Base-by-base conservation (phyloP, 2,888 invertebrate genomes). In the Nasonia oneida region DNA sequence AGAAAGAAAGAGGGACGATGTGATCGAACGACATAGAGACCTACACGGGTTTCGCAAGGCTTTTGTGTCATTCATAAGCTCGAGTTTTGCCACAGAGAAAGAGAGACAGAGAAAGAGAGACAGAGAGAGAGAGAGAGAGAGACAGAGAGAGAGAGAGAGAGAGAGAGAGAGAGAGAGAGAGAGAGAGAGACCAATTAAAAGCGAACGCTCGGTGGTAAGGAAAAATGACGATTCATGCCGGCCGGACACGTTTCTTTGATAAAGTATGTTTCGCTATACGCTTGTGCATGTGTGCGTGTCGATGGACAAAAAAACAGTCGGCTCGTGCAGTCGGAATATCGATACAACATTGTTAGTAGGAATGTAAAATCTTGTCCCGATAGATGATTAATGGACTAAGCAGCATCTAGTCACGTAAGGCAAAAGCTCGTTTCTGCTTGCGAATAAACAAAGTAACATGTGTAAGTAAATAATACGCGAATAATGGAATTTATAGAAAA, bases 11-110 rank as follows among this genome's bases (percentile, higher is more conserved):
- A 10, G 12, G 47, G 23, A n/a, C n/a, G 12, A 23, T 23, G 42
- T 14, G 73, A 47, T 23, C 47, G 71, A 18, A 14, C 73, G 73
- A 73, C 73, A 73, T 53, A 61, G 39, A 77, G 61, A 77, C 57
- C 61, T 37, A 18, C 18, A 42, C 57, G 70, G 50, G 73, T 81
- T 80, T 84, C 18, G 84, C 84, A 81, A 77, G 33, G 73, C 81
- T 81, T 85, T 81, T 85, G 85, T 85, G 85, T 81, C 85, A 73
- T 85, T 81, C 64, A 77, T 81, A 77, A 77, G 85, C 47, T 71
- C 37, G 76, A 74, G 84, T 42, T 84, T 74, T 79, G 75, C 82
- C 67, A 80, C 12, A 42, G 50, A n/a, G 15, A 12, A 10, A 47
- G 12, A 10, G 42, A 47, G 42, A 23, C 0, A 23, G 23, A 57